Conservation (phyloP, 2,113 vertebrate genomes). For the Myotis davidii region DNA sequence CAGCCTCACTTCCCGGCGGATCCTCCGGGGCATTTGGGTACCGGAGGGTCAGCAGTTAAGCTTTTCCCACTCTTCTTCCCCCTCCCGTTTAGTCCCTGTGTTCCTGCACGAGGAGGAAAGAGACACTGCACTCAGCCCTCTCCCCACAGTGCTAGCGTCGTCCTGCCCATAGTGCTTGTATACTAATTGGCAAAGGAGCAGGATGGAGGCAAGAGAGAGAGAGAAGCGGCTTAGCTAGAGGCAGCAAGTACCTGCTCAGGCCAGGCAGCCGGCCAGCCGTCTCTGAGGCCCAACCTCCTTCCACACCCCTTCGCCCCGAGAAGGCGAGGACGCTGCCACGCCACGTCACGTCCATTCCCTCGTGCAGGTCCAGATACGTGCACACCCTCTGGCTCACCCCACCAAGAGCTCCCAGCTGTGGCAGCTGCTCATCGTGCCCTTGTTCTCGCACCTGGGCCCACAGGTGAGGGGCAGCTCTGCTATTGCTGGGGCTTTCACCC, state of each 20-base stretch:
- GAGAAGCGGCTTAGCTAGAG: not conserved
- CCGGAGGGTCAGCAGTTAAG: not conserved
- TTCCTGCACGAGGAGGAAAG: not conserved
- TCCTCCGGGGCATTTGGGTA: not conserved
- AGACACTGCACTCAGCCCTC: not conserved
- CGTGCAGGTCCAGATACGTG: fast-evolving
- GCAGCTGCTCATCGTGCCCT: not conserved
- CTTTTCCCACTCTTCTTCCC: not conserved
- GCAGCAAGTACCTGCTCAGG: not conserved
- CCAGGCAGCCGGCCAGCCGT: fast-evolving
- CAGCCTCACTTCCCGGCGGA: not conserved
- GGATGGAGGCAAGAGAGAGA: not conserved
- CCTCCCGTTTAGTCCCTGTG: not conserved
- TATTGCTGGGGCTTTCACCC: not conserved
- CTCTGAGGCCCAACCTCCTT: not conserved
- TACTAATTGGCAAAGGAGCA: not conserved
- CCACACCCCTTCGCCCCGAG: not conserved
- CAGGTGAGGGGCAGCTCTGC: not conserved
- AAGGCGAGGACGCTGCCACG: not conserved
- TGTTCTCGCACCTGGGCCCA: not conserved
- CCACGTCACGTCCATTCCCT: not conserved
- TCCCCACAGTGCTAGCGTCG: not conserved
- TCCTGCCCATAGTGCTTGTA: not conserved
- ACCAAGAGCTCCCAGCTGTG: not conserved
- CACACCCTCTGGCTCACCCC: too few relatives aligned